Evolutionary conservation across 2,888 invertebrate species (phyloP).

Genomic region (Ceraclea dissimilis): DNA sequence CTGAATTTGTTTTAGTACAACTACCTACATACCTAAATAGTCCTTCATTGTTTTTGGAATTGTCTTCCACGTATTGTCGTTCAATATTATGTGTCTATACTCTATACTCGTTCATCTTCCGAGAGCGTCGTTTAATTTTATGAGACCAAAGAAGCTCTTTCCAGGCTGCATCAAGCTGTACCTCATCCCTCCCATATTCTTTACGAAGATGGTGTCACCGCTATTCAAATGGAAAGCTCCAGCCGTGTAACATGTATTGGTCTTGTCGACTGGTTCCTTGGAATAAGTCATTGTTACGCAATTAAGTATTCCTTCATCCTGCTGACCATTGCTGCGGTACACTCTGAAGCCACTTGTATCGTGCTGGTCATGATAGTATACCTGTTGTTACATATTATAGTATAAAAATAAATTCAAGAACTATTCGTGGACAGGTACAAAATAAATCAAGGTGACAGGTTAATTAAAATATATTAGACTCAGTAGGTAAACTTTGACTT

Average conservation of each 20-base stretch:
- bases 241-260: constrained; percentile 70
- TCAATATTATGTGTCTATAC: no score
- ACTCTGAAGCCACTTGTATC: constrained; percentile 70
- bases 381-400: no score
- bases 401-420: no score
- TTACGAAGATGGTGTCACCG: constrained; percentile 60
- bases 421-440: no score
- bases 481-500: no score
- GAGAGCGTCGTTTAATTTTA: constrained; percentile 56
- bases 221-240: constrained; percentile 55
- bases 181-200: constrained; percentile 60
- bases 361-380: constrained; percentile 71
- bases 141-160: constrained; percentile 77
- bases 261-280: constrained; percentile 46
- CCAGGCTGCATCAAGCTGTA: constrained; percentile 64
- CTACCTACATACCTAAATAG: no score
- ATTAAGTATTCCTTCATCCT: constrained; percentile 57
- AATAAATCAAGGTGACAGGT: no score
- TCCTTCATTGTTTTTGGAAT: no score
- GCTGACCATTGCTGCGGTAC: constrained; percentile 48
- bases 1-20: no score
- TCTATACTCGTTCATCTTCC: no score
- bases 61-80: no score
- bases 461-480: no score
- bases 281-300: constrained; percentile 64